Evolutionary conservation across 2,797 vertebrate species (phyloP).

Genomic region (Erithacus rubecula): DNA sequence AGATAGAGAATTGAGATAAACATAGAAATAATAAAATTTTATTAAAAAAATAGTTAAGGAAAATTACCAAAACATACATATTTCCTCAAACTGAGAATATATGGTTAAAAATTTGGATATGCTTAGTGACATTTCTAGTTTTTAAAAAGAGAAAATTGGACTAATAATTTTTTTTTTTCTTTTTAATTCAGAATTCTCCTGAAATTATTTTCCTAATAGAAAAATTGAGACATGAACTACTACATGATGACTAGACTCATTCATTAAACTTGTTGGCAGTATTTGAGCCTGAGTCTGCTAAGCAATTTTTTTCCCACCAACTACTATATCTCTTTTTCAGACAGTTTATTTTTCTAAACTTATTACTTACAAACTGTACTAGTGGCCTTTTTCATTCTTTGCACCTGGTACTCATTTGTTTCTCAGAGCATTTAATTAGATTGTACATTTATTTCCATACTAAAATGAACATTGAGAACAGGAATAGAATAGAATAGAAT

Average conservation of each 20-base stretch:
- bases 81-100: not conserved
- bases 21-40: not conserved
- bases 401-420: not conserved
- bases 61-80: not conserved
- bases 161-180: not conserved
- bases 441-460: not conserved
- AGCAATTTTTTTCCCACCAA: not conserved
- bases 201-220: not conserved
- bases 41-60: not conserved
- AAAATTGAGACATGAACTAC: not conserved
- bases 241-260: not conserved
- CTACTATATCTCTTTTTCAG: not conserved
- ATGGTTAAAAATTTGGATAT: not conserved
- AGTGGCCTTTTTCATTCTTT: not conserved
- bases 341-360: not conserved
- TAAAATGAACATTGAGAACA: not conserved
- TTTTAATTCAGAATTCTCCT: not conserved
- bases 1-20: not conserved
- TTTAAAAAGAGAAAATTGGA: not conserved
- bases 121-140: not conserved
- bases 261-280: not conserved
- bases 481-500: not conserved
- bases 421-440: not conserved
- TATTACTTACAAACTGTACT: not conserved
- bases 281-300: not conserved